Evolutionary conservation across 2,888 invertebrate genomes (phyloP), one percentile per base, ranked within the genome.

Genomic region (Melinaea menophilus): DNA sequence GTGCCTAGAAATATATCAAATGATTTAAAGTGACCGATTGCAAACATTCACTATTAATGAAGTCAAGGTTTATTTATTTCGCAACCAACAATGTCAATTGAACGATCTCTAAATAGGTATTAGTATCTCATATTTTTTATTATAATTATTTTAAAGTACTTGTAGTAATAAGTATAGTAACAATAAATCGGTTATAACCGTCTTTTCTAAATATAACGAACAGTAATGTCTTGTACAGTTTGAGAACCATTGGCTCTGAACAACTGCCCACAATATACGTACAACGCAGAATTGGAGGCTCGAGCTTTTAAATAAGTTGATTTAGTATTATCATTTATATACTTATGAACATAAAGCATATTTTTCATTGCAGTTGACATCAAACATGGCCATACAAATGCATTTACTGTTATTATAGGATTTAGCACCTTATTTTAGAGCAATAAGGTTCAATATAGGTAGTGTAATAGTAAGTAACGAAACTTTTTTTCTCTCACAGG

Each of bases 231-330:
- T 57, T 54, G 51, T 70, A 79, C 81, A 83, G 72, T 84, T 89
- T 88, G 71, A 75, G 81, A 81, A 78, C 58, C 86, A 59, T 70
- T 78, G 86, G 67, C 72, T 75, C 61, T 68, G 73, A 86, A 84
- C 90, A 89, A 90, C 90, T 90, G 90, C 88, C 84, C 82, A 83
- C 80, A 74, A 80, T 78, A 83, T 82, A 84, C 77, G 77, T 78
- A 83, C 79, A 81, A 71, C 78, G 74, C 77, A 79, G 62, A 79
- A 73, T 76, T 75, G 77, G 71, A 74, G 75, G 74, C 72, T 67
- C 63, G 75, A 85, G 83, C 84, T 84, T 82, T 81, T 70, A 63
- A 48, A 13, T 9, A 22, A 41, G 13, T 7, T 13, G 46, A 45
- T 62, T 72, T 54, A 11, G 46, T 35, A 79, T 66, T 68, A 67